Percentiles rank a stretch among this genome's conserved stretches.
Conservation (phyloP, 2,888 invertebrate genomes). For the Parascotia fuliginaria region DNA sequence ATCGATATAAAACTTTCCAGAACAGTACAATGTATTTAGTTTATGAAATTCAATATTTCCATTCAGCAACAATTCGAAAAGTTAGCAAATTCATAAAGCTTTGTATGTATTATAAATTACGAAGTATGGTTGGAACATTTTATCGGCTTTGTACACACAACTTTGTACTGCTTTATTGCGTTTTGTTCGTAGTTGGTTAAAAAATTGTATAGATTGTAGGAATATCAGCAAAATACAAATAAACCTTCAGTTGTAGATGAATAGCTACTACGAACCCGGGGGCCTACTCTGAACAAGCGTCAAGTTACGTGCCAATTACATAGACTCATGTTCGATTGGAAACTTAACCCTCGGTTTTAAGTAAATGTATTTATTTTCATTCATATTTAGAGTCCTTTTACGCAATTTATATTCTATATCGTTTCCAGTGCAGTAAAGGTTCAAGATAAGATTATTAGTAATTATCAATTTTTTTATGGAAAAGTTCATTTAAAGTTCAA, state of each 20-base stretch:
- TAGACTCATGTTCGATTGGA: neutral
- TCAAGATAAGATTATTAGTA: too few relatives aligned
- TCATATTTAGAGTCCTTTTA: neutral
- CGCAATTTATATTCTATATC: neutral
- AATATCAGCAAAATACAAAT: constrained; percentile 14
- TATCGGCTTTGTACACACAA: constrained; percentile 17
- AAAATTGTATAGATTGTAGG: constrained; percentile 21
- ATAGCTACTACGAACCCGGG: constrained; percentile 1
- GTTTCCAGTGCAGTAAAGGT: too few relatives aligned
- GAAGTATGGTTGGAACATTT: constrained; percentile 27
- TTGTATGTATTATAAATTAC: constrained; percentile 33
- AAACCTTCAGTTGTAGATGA: neutral
- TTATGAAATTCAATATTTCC: constrained; percentile 45
- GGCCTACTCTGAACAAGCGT: constrained; percentile 7
- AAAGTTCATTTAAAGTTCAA: too few relatives aligned
- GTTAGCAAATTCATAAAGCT: constrained; percentile 42
- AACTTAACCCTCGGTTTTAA: neutral
- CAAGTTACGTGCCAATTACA: constrained; percentile 19
- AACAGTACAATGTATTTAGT: constrained; percentile 27
- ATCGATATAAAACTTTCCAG: constrained; percentile 15
- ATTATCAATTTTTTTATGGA: too few relatives aligned
- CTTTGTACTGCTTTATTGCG: constrained; percentile 18
- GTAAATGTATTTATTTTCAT: neutral
- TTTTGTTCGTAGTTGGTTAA: constrained; percentile 17
- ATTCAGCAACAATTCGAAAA: constrained; percentile 40